Percentiles rank a stretch among this genome's conserved stretches.
Evolutionary conservation across 2,113 vertebrate species (phyloP).

Genomic region (Callionymus lyra): DNA sequence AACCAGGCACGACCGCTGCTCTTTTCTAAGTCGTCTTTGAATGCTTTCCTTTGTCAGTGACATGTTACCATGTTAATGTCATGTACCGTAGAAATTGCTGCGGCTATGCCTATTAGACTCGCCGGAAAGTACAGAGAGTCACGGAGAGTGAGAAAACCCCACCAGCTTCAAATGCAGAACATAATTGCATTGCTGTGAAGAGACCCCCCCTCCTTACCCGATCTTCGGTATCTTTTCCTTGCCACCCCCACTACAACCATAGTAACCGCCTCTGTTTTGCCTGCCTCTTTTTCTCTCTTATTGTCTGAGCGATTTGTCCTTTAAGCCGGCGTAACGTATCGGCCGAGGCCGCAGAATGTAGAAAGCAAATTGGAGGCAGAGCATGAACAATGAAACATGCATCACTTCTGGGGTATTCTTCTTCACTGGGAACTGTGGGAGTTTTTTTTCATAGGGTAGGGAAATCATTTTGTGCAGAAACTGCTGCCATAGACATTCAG

Average conservation of each 20-base stretch:
- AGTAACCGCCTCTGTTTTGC: slow-evolving; percentile 31
- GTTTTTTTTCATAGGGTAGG: slow-evolving; percentile 27
- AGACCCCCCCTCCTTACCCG: slow-evolving; percentile 56
- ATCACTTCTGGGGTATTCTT: slow-evolving; percentile 80
- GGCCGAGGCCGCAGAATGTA: slow-evolving; percentile 97
- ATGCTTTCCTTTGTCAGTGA: slow-evolving; percentile 66
- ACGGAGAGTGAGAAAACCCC: slow-evolving; percentile 62
- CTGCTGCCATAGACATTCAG: slow-evolving; percentile 20
- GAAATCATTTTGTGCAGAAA: slow-evolving; percentile 38
- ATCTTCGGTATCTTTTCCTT: slow-evolving; percentile 14
- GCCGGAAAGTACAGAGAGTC: slow-evolving; percentile 74
- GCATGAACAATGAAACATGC: slow-evolving; percentile 99
- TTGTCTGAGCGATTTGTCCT: slow-evolving; percentile 99
- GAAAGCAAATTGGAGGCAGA: slow-evolving; percentile 99
- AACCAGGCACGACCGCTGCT: slow-evolving; percentile 64
- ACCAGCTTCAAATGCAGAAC: slow-evolving; percentile 92
- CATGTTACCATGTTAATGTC: slow-evolving; percentile 86
- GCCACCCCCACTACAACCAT: slow-evolving; percentile 22
- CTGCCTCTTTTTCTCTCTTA: slow-evolving; percentile 68
- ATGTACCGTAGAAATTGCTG: slow-evolving; percentile 99
- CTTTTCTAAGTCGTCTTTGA: slow-evolving; percentile 66
- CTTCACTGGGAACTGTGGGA: slow-evolving; percentile 58
- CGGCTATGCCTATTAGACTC: slow-evolving; percentile 99
- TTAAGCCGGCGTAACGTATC: slow-evolving; percentile 99
- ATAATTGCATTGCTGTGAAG: slow-evolving; percentile 99